Evolutionary conservation across 2,797 vertebrate species (phyloP).

Genomic region (Neomorphus geoffroyi): DNA sequence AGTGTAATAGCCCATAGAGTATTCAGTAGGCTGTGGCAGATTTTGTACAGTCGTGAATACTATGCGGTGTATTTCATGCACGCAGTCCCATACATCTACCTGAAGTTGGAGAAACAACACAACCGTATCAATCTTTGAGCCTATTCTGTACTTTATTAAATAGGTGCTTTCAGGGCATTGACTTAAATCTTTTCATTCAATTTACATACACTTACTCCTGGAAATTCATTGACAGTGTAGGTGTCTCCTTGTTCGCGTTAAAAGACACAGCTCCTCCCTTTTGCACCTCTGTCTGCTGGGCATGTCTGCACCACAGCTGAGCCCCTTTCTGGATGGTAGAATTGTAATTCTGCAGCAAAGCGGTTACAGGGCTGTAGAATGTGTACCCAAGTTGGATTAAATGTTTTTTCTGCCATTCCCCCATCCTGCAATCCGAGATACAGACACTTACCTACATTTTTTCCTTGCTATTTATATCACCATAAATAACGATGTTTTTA

Average conservation of each 20-base stretch:
- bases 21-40: not conserved
- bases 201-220: not conserved
- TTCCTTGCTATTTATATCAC: not conserved
- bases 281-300: not conserved
- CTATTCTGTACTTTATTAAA: not conserved
- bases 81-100: not conserved
- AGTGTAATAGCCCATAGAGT: not conserved
- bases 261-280: not conserved
- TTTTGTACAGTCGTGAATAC: not conserved
- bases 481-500: not conserved
- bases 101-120: not conserved
- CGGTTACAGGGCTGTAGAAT: not conserved
- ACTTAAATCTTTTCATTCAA: not conserved
- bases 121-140: not conserved
- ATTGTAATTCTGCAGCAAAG: not conserved
- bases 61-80: not conserved
- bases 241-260: not conserved
- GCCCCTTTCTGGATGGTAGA: not conserved
- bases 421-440: not conserved
- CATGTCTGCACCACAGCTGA: not conserved
- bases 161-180: not conserved
- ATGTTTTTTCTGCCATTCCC: not conserved
- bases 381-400: not conserved
- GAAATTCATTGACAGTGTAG: not conserved
- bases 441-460: not conserved